Percentiles rank a stretch among this genome's conserved stretches.
Evolutionary conservation across 2,888 invertebrate genomes (phyloP).

Genomic region (Malthinus flaveolus): DNA sequence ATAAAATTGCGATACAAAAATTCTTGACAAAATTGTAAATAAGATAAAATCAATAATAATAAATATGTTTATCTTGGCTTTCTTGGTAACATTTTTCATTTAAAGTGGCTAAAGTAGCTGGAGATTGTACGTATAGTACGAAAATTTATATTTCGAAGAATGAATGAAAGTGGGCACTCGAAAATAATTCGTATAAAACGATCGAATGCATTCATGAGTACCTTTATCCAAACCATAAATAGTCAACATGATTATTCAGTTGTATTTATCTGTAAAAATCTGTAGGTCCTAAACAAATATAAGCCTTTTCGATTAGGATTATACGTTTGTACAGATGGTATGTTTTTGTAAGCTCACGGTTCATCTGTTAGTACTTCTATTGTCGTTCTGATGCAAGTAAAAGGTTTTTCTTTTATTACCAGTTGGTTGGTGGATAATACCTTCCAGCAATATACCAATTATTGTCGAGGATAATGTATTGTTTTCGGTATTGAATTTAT

Average conservation of each 20-base stretch:
- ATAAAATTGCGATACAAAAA: too few relatives aligned
- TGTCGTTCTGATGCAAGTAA: conserved; percentile 14
- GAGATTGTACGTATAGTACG: conserved; percentile 3
- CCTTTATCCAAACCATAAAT: conserved; percentile 46
- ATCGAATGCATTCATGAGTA: conserved; percentile 44
- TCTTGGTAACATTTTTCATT: too few relatives aligned
- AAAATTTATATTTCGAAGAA: conserved; percentile 12
- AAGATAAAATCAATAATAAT: too few relatives aligned
- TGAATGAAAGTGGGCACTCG: background rate
- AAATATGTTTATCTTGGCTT: too few relatives aligned
- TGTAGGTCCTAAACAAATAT: conserved; percentile 48
- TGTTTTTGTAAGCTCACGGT: conserved; percentile 14
- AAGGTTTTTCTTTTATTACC: conserved; percentile 10
- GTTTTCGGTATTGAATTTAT: too few relatives aligned
- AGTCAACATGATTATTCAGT: conserved; percentile 46
- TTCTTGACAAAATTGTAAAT: too few relatives aligned
- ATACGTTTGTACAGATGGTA: conserved; percentile 26
- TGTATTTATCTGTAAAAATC: conserved; percentile 47
- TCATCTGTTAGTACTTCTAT: conserved; percentile 22
- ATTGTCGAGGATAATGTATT: too few relatives aligned
- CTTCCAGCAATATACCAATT: too few relatives aligned
- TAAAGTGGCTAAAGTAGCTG: conserved; percentile 5
- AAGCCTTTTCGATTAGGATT: conserved; percentile 26
- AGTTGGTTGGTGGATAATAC: conserved; percentile 3
- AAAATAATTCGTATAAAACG: conserved; percentile 24